phyloP scores from a whole-genome alignment of 2,797 vertebrate species.

The Coreius guichenoti region DNA sequence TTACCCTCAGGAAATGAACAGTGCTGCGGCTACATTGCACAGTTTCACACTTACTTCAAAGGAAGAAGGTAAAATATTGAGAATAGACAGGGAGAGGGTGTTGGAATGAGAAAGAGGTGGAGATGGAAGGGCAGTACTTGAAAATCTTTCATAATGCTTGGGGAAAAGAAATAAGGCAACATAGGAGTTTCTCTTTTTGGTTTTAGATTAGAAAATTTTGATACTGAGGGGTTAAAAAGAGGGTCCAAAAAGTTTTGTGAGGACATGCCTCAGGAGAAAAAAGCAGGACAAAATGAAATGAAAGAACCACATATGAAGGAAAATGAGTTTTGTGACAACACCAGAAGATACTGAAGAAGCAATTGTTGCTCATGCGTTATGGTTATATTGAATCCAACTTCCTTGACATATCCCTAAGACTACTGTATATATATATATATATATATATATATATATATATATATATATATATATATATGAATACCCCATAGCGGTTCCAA shows the following conservation, averaged over 20 bases:
- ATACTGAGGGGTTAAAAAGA: constrained; percentile 39
- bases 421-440: constrained; percentile 70
- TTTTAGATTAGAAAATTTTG: constrained; percentile 54
- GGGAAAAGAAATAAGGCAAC: constrained; percentile 61
- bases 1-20: constrained; percentile 71
- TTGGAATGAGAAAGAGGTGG: constrained; percentile 58
- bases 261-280: constrained; percentile 51
- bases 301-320: constrained; percentile 60
- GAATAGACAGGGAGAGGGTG: constrained; percentile 46
- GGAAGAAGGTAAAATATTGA: constrained; percentile 53
- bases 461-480: constrained; percentile 78
- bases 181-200: constrained; percentile 61
- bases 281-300: constrained; percentile 28
- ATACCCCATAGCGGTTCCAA: constrained; percentile 80
- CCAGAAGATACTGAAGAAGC: constrained; percentile 78
- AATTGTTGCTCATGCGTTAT: constrained; percentile 84
- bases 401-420: constrained; percentile 84
- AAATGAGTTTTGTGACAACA: constrained; percentile 67
- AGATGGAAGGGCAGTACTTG: constrained; percentile 58
- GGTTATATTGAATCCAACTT: constrained; percentile 85
- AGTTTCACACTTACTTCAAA: constrained; percentile 59
- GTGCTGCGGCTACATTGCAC: constrained; percentile 68
- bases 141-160: constrained; percentile 68
- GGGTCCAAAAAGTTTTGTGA: constrained; percentile 30
- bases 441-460: constrained; percentile 65